These are phyloP conservation scores for Sinocyclocheilus maitianheensis DNA, from an alignment of 2,113 vertebrate species.

Conservation along the genomic window DNA sequence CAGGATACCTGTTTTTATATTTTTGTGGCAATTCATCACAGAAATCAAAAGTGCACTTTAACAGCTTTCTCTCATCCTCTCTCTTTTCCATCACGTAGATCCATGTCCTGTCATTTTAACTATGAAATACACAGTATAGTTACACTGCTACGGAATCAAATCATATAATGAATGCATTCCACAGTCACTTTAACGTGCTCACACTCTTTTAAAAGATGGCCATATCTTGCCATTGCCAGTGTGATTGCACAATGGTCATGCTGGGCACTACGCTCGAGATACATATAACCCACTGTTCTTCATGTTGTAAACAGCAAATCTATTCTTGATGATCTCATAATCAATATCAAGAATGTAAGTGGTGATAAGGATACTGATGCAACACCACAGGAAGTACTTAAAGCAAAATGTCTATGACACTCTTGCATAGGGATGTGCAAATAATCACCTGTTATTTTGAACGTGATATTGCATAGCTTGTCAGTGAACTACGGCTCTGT, in stretches of 20 bases:
- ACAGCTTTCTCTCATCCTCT: not conserved
- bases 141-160: conserved; percentile 3
- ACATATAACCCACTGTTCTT: not conserved
- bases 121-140: not conserved
- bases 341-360: not conserved
- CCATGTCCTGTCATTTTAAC: not conserved
- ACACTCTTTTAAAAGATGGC: not conserved
- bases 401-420: not conserved
- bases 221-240: not conserved
- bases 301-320: not conserved
- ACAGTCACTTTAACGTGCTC: not conserved
- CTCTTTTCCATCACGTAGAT: not conserved
- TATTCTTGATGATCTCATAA: not conserved
- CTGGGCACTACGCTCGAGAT: not conserved
- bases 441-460: too few species aligned
- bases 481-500: too few species aligned
- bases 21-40: conserved; percentile 30
- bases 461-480: too few species aligned
- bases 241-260: not conserved
- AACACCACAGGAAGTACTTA: conserved; percentile 14
- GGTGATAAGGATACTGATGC: not conserved
- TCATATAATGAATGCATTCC: conserved; percentile 2
- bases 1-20: not conserved
- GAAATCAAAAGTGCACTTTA: conserved; percentile 39
- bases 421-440: not conserved